phyloP scores from a whole-genome alignment of 2,888 invertebrate genomes.

The Lasius platythorax region DNA sequence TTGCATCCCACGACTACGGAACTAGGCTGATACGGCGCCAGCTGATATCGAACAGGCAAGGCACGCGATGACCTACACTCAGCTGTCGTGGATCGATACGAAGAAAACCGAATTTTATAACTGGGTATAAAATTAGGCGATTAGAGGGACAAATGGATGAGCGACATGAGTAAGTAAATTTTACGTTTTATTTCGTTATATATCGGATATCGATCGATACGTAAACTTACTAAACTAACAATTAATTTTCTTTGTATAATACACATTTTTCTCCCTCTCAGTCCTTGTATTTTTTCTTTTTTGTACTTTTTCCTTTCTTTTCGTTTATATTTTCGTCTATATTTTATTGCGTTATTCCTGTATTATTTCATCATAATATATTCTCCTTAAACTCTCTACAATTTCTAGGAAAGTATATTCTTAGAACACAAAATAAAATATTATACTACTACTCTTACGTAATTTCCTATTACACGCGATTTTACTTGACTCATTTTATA shows the following conservation, averaged over 20 bases:
- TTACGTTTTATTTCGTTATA: neutral
- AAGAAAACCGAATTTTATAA: constrained; percentile 32
- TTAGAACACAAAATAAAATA: neutral
- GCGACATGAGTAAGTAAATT: neutral
- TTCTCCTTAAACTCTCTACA: too few relatives aligned
- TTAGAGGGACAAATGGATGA: neutral
- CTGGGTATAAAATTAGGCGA: neutral
- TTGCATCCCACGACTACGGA: constrained; percentile 59
- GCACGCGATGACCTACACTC: constrained; percentile 68
- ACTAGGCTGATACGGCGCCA: constrained; percentile 66
- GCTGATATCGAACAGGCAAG: constrained; percentile 75
- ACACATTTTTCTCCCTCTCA: neutral
- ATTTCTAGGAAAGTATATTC: neutral
- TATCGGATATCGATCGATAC: neutral
- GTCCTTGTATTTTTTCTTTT: neutral
- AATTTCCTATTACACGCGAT: neutral
- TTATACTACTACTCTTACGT: neutral
- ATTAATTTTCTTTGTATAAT: neutral
- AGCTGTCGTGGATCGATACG: constrained; percentile 43
- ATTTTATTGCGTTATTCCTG: neutral
- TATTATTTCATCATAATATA: neutral
- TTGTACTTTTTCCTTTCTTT: neutral
- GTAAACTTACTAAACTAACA: neutral
- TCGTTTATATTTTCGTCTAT: neutral
- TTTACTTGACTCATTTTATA: neutral